These are phyloP conservation scores for Sinella curviseta DNA, from an alignment of 1,140 invertebrate genomes.

Conservation along the genomic window DNA sequence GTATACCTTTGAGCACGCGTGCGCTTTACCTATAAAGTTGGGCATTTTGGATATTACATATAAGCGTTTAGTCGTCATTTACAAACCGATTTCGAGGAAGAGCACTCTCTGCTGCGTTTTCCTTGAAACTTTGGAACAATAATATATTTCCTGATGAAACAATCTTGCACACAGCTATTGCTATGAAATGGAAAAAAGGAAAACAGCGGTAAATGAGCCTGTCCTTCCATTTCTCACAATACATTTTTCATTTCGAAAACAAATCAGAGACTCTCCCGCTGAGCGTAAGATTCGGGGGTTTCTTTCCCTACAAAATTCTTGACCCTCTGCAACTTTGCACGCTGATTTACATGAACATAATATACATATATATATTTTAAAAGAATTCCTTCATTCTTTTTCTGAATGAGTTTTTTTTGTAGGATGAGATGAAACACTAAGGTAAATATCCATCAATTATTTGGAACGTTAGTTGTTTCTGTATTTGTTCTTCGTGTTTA, in stretches of 20 bases:
- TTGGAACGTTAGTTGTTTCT: neutral
- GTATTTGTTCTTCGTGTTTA: neutral
- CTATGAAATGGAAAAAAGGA: neutral
- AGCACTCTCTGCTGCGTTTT: no score
- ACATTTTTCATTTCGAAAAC: conserved; percentile 18
- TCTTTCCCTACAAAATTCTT: neutral
- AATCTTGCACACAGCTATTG: neutral
- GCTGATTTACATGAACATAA: conserved; percentile 42
- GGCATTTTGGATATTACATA: no score
- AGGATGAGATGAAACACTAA: neutral
- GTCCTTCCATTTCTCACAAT: neutral
- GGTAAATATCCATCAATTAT: neutral
- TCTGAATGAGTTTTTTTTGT: neutral
- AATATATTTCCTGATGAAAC: no score
- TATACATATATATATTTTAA: conserved; percentile 7
- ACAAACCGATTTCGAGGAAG: no score
- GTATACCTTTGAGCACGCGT: neutral
- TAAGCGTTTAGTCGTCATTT: no score
- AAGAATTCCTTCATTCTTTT: neutral
- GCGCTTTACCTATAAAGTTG: neutral
- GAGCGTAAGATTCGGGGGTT: conserved; percentile 34
- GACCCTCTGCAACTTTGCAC: neutral
- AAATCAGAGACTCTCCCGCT: conserved; percentile 37
- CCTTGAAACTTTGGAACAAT: no score
- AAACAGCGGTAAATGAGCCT: neutral